Conservation (phyloP, 2,888 invertebrate genomes). For the Biston stratarius region DNA sequence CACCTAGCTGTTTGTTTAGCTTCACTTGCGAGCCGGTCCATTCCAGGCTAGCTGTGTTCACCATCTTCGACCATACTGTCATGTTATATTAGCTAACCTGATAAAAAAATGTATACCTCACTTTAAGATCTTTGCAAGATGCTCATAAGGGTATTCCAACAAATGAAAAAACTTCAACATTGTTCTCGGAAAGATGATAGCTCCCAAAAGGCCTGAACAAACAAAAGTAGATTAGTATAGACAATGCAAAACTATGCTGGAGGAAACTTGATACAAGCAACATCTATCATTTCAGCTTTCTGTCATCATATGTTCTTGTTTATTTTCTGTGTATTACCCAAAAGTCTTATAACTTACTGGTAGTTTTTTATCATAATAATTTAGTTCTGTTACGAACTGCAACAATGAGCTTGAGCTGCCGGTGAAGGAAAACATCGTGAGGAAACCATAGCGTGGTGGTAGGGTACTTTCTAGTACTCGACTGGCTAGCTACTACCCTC, state of each 20-base stretch:
- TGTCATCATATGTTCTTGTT: not conserved
- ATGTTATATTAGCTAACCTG: too few relatives aligned
- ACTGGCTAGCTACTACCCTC: too few relatives aligned
- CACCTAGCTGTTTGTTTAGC: too few relatives aligned
- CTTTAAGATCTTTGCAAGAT: not conserved
- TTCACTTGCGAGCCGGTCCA: too few relatives aligned
- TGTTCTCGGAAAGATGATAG: conserved; percentile 12
- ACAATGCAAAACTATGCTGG: conserved; percentile 18
- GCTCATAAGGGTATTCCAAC: too few relatives aligned
- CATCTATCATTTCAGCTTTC: conserved; percentile 29
- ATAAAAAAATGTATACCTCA: not conserved
- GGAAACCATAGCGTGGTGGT: too few relatives aligned
- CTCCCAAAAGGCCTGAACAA: conserved; percentile 10
- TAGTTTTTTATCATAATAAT: not conserved
- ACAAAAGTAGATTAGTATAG: conserved; percentile 27
- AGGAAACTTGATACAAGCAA: conserved; percentile 16
- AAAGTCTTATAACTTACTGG: too few relatives aligned
- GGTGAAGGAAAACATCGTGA: too few relatives aligned
- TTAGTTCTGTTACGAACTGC: not conserved
- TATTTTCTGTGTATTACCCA: not conserved
- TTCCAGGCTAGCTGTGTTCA: too few relatives aligned
- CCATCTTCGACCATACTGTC: too few relatives aligned
- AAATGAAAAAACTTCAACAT: conserved; percentile 1
- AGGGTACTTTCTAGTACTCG: too few relatives aligned
- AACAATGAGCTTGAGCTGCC: too few relatives aligned